Conservation (phyloP, 2,113 vertebrate species). For the Actenoides lindsayi region DNA sequence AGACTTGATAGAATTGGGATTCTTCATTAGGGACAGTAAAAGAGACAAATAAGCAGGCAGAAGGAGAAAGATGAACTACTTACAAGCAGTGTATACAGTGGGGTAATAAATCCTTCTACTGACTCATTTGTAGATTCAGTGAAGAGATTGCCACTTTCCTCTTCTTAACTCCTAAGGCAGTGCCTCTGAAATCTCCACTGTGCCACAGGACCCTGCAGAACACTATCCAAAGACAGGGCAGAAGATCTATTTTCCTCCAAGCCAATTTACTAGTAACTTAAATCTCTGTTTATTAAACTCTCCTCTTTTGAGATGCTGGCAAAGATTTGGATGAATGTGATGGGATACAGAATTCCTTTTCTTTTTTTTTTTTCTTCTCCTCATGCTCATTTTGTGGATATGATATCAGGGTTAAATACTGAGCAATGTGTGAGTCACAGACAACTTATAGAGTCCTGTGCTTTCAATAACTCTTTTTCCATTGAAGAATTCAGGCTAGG, state of each 20-base stretch:
- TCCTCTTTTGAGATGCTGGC: not conserved
- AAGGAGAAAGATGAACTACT: constrained; percentile 21
- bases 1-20: constrained; percentile 14
- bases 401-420: not conserved
- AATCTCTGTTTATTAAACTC: not conserved
- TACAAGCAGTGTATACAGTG: not conserved
- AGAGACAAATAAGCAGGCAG: constrained; percentile 40
- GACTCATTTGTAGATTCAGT: not conserved
- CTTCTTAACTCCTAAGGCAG: not conserved
- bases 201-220: not conserved
- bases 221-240: not conserved
- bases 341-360: not conserved
- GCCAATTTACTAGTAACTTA: not conserved
- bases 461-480: not conserved
- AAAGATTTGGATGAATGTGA: not conserved
- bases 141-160: not conserved
- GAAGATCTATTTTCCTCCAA: not conserved
- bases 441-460: not conserved
- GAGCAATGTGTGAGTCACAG: not conserved
- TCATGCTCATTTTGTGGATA: not conserved
- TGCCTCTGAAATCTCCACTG: not conserved
- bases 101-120: constrained; percentile 17
- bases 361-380: not conserved
- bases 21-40: constrained; percentile 43
- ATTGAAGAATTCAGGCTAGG: not conserved